phyloP scores from a whole-genome alignment of 2,797 vertebrate genomes.

The Amblyopsis hoosieri region DNA sequence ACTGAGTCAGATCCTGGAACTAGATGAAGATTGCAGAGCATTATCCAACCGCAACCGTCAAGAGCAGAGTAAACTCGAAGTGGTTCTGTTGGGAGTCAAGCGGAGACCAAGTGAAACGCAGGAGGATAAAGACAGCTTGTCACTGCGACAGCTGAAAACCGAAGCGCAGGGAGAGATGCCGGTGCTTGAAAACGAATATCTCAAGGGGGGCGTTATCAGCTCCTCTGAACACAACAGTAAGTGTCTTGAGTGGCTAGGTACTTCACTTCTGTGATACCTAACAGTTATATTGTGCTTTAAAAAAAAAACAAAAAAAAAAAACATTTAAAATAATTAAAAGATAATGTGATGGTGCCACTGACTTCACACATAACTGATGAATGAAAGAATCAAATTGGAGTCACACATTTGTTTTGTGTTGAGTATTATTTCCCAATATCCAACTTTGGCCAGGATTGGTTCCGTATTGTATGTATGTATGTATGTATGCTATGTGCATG shows the following conservation, averaged over 20 bases:
- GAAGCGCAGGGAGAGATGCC: constrained; percentile 41
- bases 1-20: not conserved
- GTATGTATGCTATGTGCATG: too few relatives aligned
- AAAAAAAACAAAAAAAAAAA: not conserved
- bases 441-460: too few relatives aligned
- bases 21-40: constrained; percentile 7
- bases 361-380: too few relatives aligned
- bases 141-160: too few relatives aligned
- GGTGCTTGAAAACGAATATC: constrained; percentile 42
- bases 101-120: not conserved
- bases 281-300: not conserved
- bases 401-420: too few relatives aligned
- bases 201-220: constrained; percentile 5
- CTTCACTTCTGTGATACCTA: not conserved
- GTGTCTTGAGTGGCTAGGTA: not conserved
- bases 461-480: too few relatives aligned
- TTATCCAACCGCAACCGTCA: constrained; percentile 23
- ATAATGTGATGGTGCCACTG: too few relatives aligned
- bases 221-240: not conserved
- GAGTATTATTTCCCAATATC: too few relatives aligned
- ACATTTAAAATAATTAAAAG: not conserved
- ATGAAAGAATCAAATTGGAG: too few relatives aligned
- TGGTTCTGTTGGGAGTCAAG: constrained; percentile 1
- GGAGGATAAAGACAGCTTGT: not conserved
- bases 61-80: constrained; percentile 25